Conservation (phyloP, 1,140 invertebrate genomes). For the Helicorthomorpha holstii region DNA sequence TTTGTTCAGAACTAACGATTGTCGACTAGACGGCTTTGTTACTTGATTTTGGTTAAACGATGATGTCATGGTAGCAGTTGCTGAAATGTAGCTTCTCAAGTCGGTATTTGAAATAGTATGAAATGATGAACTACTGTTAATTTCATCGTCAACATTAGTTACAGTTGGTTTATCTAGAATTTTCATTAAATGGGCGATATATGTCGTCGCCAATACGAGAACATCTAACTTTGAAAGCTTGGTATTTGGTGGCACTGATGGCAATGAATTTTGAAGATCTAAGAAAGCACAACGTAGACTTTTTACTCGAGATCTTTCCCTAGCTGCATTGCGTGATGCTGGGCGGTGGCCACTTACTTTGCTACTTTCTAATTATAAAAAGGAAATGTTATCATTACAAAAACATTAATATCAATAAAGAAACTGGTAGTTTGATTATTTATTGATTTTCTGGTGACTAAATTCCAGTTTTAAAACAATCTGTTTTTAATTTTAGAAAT, state of each 20-base stretch:
- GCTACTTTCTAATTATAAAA: too few relatives aligned
- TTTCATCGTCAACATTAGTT: background rate
- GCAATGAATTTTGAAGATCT: constrained; percentile 21
- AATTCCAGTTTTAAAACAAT: too few relatives aligned
- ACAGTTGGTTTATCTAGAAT: constrained; percentile 10
- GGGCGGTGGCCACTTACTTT: too few relatives aligned
- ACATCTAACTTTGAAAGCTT: constrained; percentile 31
- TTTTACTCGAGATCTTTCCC: constrained; percentile 27
- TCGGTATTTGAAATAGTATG: background rate
- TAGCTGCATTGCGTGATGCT: constrained; percentile 27
- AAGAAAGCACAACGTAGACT: constrained; percentile 27
- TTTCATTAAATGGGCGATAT: constrained; percentile 26
- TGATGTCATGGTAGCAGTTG: background rate
- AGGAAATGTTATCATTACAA: too few relatives aligned
- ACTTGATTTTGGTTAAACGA: background rate
- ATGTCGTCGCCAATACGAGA: constrained; percentile 28
- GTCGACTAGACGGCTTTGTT: too few relatives aligned
- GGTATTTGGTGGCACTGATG: constrained; percentile 29
- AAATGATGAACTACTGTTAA: background rate
- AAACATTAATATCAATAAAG: too few relatives aligned
- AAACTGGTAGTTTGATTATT: too few relatives aligned
- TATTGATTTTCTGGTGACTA: too few relatives aligned
- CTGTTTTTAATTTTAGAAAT: too few relatives aligned
- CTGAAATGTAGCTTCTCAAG: too few relatives aligned
- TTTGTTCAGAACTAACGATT: background rate